These are phyloP conservation scores for Orbicella faveolata DNA, from an alignment of 64 coral and sea anemone species.

Conservation along the genomic window DNA sequence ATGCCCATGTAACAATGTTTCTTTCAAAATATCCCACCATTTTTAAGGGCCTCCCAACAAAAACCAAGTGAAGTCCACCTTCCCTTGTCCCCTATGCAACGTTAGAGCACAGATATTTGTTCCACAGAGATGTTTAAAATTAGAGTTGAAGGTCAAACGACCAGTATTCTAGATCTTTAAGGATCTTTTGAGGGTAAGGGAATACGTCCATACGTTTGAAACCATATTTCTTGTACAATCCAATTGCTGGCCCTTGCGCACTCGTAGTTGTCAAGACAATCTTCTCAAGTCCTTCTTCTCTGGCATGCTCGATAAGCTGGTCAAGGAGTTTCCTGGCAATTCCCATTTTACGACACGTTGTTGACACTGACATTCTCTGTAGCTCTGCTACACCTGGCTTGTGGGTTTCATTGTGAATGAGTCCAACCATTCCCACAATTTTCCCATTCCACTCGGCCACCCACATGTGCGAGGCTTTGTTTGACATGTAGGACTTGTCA, in stretches of 20 bases:
- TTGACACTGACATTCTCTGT: constrained; percentile 67
- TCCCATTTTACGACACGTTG: constrained; percentile 34
- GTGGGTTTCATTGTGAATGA: constrained; percentile 16
- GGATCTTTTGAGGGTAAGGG: constrained; percentile 37
- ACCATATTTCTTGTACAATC: constrained; percentile 52
- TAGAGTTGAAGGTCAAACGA: constrained; percentile 37
- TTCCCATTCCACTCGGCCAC: constrained; percentile 48
- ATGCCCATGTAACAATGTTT: no score
- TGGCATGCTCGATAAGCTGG: constrained; percentile 46
- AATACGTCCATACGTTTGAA: background rate
- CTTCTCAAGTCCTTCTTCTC: constrained; percentile 37
- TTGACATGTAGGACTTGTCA: constrained; percentile 36
- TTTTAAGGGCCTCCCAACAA: no score
- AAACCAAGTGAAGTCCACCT: no score
- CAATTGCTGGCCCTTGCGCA: constrained; percentile 52
- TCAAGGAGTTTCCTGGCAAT: constrained; percentile 53
- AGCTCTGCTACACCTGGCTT: constrained; percentile 58
- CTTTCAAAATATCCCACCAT: no score
- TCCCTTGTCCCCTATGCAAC: no score
- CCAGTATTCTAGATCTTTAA: constrained; percentile 13
- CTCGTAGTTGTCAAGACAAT: constrained; percentile 59
- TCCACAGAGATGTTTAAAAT: no score
- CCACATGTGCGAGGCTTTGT: constrained; percentile 53
- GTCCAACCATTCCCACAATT: constrained; percentile 72
- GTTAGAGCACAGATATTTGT: no score